Evolutionary conservation across 2,888 invertebrate genomes (phyloP).

Genomic region (Hemistola chrysoprasaria): DNA sequence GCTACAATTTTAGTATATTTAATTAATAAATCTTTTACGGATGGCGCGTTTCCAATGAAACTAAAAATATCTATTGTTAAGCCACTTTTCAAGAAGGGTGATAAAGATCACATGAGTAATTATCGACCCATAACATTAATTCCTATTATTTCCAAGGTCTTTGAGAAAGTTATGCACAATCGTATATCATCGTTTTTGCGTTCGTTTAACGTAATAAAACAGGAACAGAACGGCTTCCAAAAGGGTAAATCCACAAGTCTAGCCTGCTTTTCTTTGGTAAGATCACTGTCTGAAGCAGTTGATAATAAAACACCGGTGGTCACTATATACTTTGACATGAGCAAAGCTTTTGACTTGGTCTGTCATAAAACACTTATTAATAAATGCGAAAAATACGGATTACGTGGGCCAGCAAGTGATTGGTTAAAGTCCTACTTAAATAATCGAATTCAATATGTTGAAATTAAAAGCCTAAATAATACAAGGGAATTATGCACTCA

Average conservation of each 20-base stretch:
- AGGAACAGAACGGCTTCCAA: constrained; percentile 10
- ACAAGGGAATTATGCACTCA: background rate
- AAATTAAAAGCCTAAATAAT: constrained; percentile 1
- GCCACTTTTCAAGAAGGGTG: background rate
- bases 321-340: constrained; percentile 9
- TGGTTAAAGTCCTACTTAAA: background rate
- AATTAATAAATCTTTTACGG: background rate
- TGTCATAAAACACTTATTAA: background rate
- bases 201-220: background rate
- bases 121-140: constrained; percentile 2
- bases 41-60: background rate
- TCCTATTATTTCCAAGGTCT: constrained; percentile 1
- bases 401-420: background rate
- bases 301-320: background rate
- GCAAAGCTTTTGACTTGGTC: constrained; percentile 8
- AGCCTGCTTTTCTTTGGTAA: constrained; percentile 10
- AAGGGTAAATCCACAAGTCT: constrained; percentile 7
- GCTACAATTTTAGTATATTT: background rate
- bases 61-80: constrained; percentile 1
- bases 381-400: background rate
- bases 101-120: background rate
- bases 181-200: background rate
- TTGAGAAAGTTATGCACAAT: background rate
- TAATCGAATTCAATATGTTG: background rate
- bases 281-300: constrained; percentile 1